Percentiles rank a stretch among this genome's conserved stretches.
phyloP scores from a whole-genome alignment of 2,113 vertebrate species.

The Microcebus jonahi region DNA sequence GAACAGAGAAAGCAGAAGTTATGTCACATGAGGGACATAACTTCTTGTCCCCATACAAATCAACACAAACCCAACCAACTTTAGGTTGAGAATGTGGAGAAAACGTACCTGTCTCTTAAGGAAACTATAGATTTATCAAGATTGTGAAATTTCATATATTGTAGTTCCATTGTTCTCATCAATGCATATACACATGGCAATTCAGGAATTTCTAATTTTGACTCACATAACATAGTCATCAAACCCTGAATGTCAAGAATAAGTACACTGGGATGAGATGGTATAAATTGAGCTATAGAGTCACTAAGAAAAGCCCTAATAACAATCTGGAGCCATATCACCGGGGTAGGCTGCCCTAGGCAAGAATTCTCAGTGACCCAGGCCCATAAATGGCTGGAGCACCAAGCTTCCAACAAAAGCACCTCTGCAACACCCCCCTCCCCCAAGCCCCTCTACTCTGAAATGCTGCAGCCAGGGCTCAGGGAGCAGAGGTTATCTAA shows the following conservation, averaged over 20 bases:
- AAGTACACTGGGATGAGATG: neutral
- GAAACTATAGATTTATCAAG: neutral
- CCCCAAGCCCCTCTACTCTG: too few species aligned
- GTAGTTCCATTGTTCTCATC: neutral
- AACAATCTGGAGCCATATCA: neutral
- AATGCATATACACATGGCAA: neutral
- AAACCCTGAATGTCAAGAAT: neutral
- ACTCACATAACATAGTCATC: neutral
- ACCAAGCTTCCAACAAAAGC: accelerated
- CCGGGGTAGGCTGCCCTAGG: neutral
- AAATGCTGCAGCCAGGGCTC: neutral
- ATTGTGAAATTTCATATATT: neutral
- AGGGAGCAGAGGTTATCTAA: neutral
- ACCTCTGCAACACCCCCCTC: accelerated
- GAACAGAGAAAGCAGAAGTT: neutral
- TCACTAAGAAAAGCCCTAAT: neutral
- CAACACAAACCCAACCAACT: neutral
- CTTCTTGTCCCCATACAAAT: neutral
- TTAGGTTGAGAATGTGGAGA: neutral
- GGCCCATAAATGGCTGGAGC: neutral
- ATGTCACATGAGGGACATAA: neutral
- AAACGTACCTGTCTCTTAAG: neutral
- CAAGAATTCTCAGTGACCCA: neutral
- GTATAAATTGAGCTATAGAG: neutral
- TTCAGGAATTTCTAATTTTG: neutral